Conservation (phyloP, 2,888 invertebrate genomes). For the Aspidiotus destructor region DNA sequence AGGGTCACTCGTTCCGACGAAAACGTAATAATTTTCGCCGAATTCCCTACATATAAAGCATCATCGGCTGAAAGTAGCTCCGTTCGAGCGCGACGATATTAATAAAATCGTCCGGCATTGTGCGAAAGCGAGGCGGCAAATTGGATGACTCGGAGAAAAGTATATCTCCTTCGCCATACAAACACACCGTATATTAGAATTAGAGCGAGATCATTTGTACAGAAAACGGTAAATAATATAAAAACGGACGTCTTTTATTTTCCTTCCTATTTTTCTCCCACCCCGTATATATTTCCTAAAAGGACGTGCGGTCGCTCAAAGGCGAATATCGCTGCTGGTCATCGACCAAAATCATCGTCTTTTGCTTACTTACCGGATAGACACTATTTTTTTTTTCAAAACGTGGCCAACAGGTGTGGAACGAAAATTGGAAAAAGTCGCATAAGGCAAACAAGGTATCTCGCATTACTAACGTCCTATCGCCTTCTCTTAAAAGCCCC, state of each 20-base stretch:
- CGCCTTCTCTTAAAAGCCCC: not conserved
- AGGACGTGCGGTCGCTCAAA: not conserved
- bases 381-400: not conserved
- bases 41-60: not conserved
- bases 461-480: not conserved
- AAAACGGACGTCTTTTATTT: slow-evolving; percentile 19
- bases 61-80: not conserved
- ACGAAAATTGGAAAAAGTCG: too few species aligned
- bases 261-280: not conserved
- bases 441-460: not conserved
- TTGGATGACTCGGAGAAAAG: slow-evolving; percentile 21
- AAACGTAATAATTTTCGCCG: slow-evolving; percentile 2
- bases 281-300: not conserved
- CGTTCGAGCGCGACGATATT: slow-evolving; percentile 20
- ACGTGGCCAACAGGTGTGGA: not conserved
- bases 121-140: slow-evolving; percentile 28
- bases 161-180: not conserved
- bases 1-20: not conserved
- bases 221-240: slow-evolving; percentile 24
- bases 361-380: not conserved
- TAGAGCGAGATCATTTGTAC: slow-evolving; percentile 25
- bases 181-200: slow-evolving; percentile 16
- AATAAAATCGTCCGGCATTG: slow-evolving; percentile 22
- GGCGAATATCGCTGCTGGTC: not conserved
- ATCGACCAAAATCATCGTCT: not conserved